These are phyloP conservation scores for Hirtodrosophila trivittata DNA, from an alignment of 2,888 invertebrate species.

Conservation along the genomic window DNA sequence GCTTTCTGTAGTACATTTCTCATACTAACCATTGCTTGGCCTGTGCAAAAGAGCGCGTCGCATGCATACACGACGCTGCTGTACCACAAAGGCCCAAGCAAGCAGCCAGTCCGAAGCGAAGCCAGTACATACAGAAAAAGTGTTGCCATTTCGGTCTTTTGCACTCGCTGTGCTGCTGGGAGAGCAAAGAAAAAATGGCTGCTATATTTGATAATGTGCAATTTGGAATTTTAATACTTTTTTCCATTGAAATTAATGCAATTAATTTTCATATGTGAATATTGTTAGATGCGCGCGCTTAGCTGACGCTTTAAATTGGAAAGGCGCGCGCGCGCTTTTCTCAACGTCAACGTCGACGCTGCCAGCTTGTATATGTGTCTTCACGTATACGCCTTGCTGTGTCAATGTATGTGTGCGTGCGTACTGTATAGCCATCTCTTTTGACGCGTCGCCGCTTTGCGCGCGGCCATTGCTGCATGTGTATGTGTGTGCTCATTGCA, in stretches of 20 bases:
- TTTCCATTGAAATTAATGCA: conserved; percentile 23
- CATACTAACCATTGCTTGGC: conserved; percentile 54
- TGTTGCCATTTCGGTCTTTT: conserved; percentile 74
- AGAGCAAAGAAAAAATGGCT: conserved; percentile 51
- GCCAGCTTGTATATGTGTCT: conserved; percentile 7
- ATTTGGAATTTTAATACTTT: conserved; percentile 18
- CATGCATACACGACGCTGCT: conserved; percentile 64
- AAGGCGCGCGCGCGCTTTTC: conserved; percentile 72
- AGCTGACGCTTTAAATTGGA: conserved; percentile 22
- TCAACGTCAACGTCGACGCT: conserved; percentile 24
- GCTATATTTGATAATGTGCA: conserved; percentile 27
- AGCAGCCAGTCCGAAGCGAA: conserved; percentile 41
- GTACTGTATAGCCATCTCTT: conserved; percentile 65
- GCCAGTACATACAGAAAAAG: conserved; percentile 75
- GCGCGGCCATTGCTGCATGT: conserved; percentile 44
- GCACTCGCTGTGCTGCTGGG: conserved; percentile 38
- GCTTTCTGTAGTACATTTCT: conserved; percentile 54
- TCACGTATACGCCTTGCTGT: too few relatives aligned
- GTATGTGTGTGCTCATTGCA: conserved; percentile 14
- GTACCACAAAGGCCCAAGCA: conserved; percentile 57
- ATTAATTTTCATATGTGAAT: conserved; percentile 53
- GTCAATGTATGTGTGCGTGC: too few relatives aligned
- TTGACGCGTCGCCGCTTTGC: conserved; percentile 41
- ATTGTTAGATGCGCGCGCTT: conserved; percentile 71
- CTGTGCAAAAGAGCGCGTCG: conserved; percentile 61